Base-by-base conservation (phyloP, 2,888 invertebrate genomes). In the Volucella inflata region DNA sequence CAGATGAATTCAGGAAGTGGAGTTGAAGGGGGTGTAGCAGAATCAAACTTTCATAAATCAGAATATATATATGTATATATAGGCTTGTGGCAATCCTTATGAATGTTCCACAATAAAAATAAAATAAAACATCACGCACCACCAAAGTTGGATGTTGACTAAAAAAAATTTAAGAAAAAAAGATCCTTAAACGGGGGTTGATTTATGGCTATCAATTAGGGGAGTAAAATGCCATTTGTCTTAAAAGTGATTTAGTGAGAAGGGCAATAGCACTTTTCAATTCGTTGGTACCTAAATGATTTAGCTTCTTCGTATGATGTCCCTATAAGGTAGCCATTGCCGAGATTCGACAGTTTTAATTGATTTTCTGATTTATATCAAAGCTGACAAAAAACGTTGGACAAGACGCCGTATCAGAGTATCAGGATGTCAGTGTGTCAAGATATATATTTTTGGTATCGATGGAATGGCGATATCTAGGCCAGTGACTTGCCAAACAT, bases 201-300 rank as follows among this genome's bases (percentile, higher is more conserved):
- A 85, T 85, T 80, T 85, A 85, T 80, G 46, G 55, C 79, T 50
- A 80, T 80, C 80, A 85, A 85, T 85, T 85, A 85, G 75, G 71
- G 55, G 75, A 72, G 67, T 85, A 76, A 80, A 76, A 76, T 76
- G 75, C 55, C 71, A 85, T 85, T 85, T 85, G 84, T 85, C 80
- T 80, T 72, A 59, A 30, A 10, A 53, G 76, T 76, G 84, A 80
- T 80, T 85, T 71, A 85, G 60, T 80, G 50, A 6, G 42, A 51
- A 75, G 75, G 75, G 46, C 70, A 59, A 53, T 60, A 75, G 74
- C 44, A 67, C 55, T 50, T 55, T 71, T 42, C 40, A 50, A 21
- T 16, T 16, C 44, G 30, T 55, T 44, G 9, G 21, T 60, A 17
- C 11, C 17, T 38, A 40, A 64, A 30, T 48, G 30, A 62, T 36